phyloP scores from a whole-genome alignment of 2,888 invertebrate species.

The Protonemura montana region DNA sequence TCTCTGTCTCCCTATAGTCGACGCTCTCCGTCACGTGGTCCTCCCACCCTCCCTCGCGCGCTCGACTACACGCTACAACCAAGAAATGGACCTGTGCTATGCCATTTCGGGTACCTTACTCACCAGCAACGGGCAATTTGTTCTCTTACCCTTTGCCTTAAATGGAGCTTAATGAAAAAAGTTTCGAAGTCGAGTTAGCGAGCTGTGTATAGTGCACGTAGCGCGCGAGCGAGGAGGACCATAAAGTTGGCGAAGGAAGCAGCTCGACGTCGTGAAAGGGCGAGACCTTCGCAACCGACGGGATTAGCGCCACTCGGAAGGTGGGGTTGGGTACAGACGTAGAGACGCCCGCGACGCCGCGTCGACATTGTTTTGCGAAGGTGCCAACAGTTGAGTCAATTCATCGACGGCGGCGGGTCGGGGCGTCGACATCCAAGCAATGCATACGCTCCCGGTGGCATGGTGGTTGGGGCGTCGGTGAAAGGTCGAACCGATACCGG shows the following conservation, averaged over 20 bases:
- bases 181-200: slow-evolving; percentile 5
- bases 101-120: slow-evolving; percentile 1
- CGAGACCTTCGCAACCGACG: background rate
- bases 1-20: background rate
- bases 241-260: background rate
- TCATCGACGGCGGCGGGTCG: background rate
- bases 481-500: background rate
- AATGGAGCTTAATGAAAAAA: slow-evolving; percentile 7
- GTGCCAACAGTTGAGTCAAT: background rate
- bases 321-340: background rate
- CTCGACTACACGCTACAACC: background rate
- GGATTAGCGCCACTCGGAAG: background rate
- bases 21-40: background rate
- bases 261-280: background rate
- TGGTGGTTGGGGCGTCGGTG: too few species aligned
- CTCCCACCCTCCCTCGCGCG: background rate
- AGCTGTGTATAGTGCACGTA: background rate
- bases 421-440: background rate
- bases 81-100: background rate
- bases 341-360: background rate
- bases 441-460: background rate
- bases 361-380: background rate
- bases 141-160: slow-evolving; percentile 12
- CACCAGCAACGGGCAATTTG: background rate
- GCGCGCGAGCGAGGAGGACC: background rate